phyloP scores from a whole-genome alignment of 2,113 vertebrate genomes.

The Eulacestoma nigropectus region DNA sequence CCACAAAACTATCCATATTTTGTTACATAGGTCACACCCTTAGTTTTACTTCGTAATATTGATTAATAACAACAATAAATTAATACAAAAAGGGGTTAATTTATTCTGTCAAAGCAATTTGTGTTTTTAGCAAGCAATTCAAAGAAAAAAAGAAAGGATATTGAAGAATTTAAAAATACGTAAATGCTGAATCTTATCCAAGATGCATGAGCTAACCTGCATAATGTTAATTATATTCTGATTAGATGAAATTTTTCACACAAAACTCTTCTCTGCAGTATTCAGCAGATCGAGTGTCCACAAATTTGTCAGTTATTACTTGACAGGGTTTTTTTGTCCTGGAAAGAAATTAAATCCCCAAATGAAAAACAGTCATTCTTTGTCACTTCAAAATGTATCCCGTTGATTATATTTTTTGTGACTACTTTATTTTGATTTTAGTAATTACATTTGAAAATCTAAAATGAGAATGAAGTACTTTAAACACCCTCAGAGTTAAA shows the following conservation, averaged over 20 bases:
- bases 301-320: not conserved
- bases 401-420: not conserved
- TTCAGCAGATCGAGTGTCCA: not conserved
- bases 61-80: not conserved
- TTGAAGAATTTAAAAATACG: not conserved
- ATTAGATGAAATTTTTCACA: not conserved
- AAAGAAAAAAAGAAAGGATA: not conserved
- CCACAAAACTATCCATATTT: not conserved
- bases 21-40: not conserved
- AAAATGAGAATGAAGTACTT: not conserved
- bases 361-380: not conserved
- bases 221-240: not conserved
- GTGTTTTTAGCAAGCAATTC: not conserved
- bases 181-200: not conserved
- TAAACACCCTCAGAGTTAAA: not conserved
- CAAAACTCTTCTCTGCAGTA: not conserved
- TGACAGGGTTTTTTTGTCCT: not conserved
- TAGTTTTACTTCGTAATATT: not conserved
- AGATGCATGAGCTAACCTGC: fast-evolving
- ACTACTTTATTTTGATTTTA: not conserved
- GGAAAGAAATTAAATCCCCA: not conserved
- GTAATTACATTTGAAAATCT: not conserved
- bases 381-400: not conserved
- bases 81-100: not conserved
- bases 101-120: not conserved